Evolutionary conservation across 2,113 vertebrate genomes (phyloP).

Genomic region (Callospermophilus lateralis): DNA sequence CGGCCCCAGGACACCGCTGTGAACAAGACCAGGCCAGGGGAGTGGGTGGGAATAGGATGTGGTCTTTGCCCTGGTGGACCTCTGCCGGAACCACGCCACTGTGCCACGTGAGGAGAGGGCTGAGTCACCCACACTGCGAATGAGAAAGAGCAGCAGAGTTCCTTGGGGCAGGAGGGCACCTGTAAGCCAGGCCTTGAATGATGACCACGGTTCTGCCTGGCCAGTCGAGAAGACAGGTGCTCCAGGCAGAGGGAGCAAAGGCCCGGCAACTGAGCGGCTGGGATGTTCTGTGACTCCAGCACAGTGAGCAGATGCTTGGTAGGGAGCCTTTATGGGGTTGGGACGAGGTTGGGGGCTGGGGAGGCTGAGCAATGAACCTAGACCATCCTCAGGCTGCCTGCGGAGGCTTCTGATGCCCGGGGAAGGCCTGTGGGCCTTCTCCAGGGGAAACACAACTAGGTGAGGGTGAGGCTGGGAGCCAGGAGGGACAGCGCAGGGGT

Average conservation of each 20-base stretch:
- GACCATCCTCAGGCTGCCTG: not conserved
- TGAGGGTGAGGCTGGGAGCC: not conserved
- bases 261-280: not conserved
- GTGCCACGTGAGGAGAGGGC: no score
- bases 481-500: not conserved
- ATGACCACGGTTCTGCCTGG: not conserved
- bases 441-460: not conserved
- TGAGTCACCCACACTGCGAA: no score
- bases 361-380: no score
- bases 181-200: not conserved
- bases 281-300: not conserved
- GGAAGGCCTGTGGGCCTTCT: not conserved
- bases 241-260: not conserved
- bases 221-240: not conserved
- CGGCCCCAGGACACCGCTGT: not conserved
- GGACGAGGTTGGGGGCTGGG: fast-evolving
- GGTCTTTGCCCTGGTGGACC: not conserved
- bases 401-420: not conserved
- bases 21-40: not conserved
- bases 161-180: not conserved
- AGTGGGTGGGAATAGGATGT: not conserved
- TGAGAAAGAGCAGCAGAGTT: not conserved
- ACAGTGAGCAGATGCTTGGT: not conserved
- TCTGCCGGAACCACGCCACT: not conserved
- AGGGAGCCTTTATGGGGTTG: not conserved